Evolutionary conservation across 2,888 invertebrate genomes (phyloP), one percentile per base, ranked within the genome.

Genomic region (Panorpa germanica): DNA sequence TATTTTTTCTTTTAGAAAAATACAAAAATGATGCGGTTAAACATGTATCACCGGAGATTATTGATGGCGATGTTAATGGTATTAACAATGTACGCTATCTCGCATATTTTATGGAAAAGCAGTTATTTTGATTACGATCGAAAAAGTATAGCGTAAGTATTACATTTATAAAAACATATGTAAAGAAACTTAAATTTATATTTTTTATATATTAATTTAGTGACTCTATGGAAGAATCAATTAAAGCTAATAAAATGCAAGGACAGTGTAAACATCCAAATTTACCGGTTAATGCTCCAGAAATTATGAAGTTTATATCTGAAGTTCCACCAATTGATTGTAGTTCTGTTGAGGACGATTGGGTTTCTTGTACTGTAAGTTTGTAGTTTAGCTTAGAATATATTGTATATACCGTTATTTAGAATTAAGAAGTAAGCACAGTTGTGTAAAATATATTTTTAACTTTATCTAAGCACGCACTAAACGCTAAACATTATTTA

Each of bases 331-430:
- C 65, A 1, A 55, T 86, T 3, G 52, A 60, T 9, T 90, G 90
- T 45, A 59, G 60, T 8, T 52, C 45, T 43, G 61, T 50, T 36
- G 61, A 54, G 20, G 41, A 47, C 17, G 75, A 85, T 47, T 90
- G 88, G 90, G 80, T 86, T 2, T 61, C 58, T 40, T 75, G 78
- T 39, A 61, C 65, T 46, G 78, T 78, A 47, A 63, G 65, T 47
- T 49, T 43, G n/a, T 13, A n/a, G 10, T 29, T 21, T 5, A 22
- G 17, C 19, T 29, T 32, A 28, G 23, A 14, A 21, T 10, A 19
- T 16, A 31, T 6, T 8, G 8, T 5, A 6, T 27, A 6, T n/a
- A 9, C n/a, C 9, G 8, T 15, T 18, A 15, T 14, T 27, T 25
- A 14, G 3, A 16, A 25, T 15, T 17, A 10, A 24, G 4, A 16